Evolutionary conservation across 2,888 invertebrate species (phyloP), one percentile per base, ranked within the genome.

Genomic region (Carpatolechia fugitivella): DNA sequence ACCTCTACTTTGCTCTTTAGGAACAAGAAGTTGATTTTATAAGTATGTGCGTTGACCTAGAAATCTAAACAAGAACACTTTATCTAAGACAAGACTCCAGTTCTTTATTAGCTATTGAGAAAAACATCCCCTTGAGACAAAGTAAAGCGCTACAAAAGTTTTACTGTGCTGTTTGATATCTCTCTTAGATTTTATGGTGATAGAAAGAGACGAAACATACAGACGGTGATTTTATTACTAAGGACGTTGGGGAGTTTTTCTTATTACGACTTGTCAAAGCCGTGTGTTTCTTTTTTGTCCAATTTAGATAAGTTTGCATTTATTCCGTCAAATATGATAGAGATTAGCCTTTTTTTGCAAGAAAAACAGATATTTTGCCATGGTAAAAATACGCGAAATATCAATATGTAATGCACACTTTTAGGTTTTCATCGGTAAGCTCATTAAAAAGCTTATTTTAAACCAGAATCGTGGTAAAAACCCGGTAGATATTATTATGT

Each of bases 121-220:
- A 58, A 62, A 60, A 57, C 57, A 58, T 58, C 53, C 40, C 55
- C 31, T 52, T 54, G 46, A 48, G 50, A 58, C 59, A 63, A 60
- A 61, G 62, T 60, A 61, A 65, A 63, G 48, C 51, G 61, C 47
- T 65, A 61, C 66, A 74, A 72, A 72, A 75, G 8, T n/a, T 72
- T 68, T 66, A 72, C 61, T 57, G 61, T 58, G 31, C 52, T 49
- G 63, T 11, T 61, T 68, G 62, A 68, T 69, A 63, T 72, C 68
- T 68, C 68, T 69, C 72, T 74, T 59, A 63, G 68, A 67, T 68
- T 74, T 74, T 74, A 76, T 66, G 52, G 60, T 53, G 64, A 61
- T 53, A 62, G 58, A 63, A 47, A 57, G 62, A 65, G 70, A 68
- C 18, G 55, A 56, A 52, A 58, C 8, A 63, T 66, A 61, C 53